Evolutionary conservation across 2,113 vertebrate species (phyloP).

Genomic region (Lucifuga dentata): DNA sequence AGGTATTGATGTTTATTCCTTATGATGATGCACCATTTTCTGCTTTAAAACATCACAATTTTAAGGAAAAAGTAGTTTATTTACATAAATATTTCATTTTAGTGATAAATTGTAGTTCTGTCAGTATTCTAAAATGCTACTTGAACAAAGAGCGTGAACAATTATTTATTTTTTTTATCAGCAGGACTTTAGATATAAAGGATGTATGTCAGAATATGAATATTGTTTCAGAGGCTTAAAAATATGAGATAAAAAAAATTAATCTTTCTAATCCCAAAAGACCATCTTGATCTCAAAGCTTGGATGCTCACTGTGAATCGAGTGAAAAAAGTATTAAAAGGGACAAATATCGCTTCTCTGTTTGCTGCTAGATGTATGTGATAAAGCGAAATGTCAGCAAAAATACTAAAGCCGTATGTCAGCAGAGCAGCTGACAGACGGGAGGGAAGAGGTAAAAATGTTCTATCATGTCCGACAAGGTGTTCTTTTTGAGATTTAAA

Average conservation of each 20-base stretch:
- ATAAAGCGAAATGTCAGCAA: conserved; percentile 99
- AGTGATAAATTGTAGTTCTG: conserved; percentile 8
- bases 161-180: conserved; percentile 66
- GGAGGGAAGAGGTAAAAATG: conserved; percentile 98
- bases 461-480: conserved; percentile 99
- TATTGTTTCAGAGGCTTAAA: conserved; percentile 82
- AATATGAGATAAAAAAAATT: conserved; percentile 75
- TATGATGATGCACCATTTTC: background rate
- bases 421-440: conserved; percentile 94
- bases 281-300: conserved; percentile 81
- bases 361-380: conserved; percentile 92
- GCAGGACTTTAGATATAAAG: conserved; percentile 38
- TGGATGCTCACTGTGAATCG: conserved; percentile 78
- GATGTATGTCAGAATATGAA: conserved; percentile 67
- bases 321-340: conserved; percentile 70
- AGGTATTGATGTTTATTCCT: conserved; percentile 4
- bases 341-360: conserved; percentile 89
- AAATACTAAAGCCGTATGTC: conserved; percentile 96
- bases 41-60: conserved; percentile 10
- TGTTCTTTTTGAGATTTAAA: conserved; percentile 99
- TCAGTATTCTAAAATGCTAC: conserved; percentile 37
- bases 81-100: conserved; percentile 25
- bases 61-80: conserved; percentile 14
- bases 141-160: conserved; percentile 42
- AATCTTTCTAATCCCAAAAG: conserved; percentile 83